Base-by-base conservation (phyloP, 2,113 vertebrate species). In the Desmodus rotundus region DNA sequence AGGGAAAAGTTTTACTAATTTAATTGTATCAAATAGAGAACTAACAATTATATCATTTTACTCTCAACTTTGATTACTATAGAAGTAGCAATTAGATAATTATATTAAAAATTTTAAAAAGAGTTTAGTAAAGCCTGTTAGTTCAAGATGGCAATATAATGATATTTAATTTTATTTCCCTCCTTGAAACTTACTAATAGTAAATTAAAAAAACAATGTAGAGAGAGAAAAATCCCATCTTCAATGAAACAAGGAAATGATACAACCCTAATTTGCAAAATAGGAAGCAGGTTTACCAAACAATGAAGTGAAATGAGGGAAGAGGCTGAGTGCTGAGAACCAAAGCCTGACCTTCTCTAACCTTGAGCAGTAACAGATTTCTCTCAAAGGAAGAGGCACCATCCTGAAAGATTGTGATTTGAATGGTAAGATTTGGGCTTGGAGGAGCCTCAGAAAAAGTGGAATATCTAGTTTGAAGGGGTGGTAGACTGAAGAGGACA, bases 181-280 rank as follows among this genome's bases (percentile, higher is more conserved):
- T 88, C 19, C 45, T 72, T 65, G 52, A 76, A 92, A 70, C 20
- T 16, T 74, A 70, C 19, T 33, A 89, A 24, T 76, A 88, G 52
- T 76, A 26, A 82, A 14, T 36, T 47, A 58, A 33, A 56, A 68
- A 68, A 80, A 72, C 5, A 84, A 54, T 14, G 4, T 43, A 38
- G 10, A 17, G 4, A 43, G 31, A 6, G 38, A 31, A 91, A 36
- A 11, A 9, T 24, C 10, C 24, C 68, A 74, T 58, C 22, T 52
- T 86, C 45, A 89, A 33, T 82, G 93, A 93, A 91, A 86, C 3
- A 63, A 86, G 91, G 61, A 97, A 93, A 86, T 58, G 67, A 76
- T 73, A n/a, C 43, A 87, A 93, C 11, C 22, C 17, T 58, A 50
- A 95, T 50, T 95, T 95, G 76, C 56, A 85, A 92, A 95, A 82